A percentile compares a stretch with the other conserved stretches of the same genome.
phyloP scores from a whole-genome alignment of 2,797 vertebrate species.

The Mus spretus region DNA sequence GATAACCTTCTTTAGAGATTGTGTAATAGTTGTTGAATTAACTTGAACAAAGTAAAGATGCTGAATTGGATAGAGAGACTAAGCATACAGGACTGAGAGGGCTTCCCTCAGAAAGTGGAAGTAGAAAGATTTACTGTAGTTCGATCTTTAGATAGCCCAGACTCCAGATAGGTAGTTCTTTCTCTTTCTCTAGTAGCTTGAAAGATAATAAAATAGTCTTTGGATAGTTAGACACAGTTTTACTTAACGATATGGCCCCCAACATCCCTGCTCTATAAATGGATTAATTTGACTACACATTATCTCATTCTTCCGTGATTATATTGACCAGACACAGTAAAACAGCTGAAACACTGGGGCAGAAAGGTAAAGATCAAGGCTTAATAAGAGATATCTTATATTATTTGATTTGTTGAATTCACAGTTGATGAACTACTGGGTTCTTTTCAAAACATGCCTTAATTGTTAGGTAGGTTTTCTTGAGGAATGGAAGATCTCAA shows the following conservation, averaged over 20 bases:
- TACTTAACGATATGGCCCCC: neutral
- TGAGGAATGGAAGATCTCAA: constrained; percentile 10
- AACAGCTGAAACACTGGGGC: neutral
- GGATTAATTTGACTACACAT: neutral
- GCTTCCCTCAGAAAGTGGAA: too few species aligned
- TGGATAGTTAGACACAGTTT: neutral
- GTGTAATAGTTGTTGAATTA: neutral
- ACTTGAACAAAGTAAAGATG: neutral
- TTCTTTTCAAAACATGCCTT: neutral
- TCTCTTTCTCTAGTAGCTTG: neutral
- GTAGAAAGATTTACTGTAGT: neutral
- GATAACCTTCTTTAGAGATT: constrained; percentile 1
- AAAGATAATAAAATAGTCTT: neutral
- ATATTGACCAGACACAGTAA: neutral
- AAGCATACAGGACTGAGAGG: neutral
- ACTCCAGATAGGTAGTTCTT: neutral
- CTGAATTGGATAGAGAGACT: neutral
- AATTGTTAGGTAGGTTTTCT: neutral
- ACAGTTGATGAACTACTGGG: neutral
- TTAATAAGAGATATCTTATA: constrained; percentile 44
- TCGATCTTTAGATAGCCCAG: neutral
- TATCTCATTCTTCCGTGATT: neutral
- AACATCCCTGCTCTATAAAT: neutral
- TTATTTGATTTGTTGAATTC: constrained; percentile 66
- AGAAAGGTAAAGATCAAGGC: constrained; percentile 6